Base-by-base conservation (phyloP, 2,888 invertebrate genomes). In the Urechis unicinctus region DNA sequence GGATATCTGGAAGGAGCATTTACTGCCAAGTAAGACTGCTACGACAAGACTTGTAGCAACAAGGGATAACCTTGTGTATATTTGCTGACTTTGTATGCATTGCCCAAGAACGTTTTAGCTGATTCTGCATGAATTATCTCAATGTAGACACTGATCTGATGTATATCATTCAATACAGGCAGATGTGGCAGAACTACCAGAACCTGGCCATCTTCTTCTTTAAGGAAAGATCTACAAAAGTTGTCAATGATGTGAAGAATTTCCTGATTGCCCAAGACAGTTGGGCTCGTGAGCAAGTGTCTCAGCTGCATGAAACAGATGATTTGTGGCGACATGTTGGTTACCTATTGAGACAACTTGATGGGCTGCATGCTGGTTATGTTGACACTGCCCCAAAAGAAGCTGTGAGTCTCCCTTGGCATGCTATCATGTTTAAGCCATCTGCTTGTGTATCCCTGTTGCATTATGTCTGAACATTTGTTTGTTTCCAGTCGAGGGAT, bases 331-430 rank as follows among this genome's bases (percentile, higher is more conserved):
- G 70, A 17, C 72, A 74, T 61, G 64, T 66, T 28, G 55, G 62
- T 9, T 69, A 72, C 50, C 64, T 75, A 0, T 42, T 71, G 24
- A 61, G 70, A 21, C 75, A 75, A 62, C 68, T 66, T 59, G 70
- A 72, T 63, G 75, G 75, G 5, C 60, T 73, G 0, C 60, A 66
- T 21, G 67, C 61, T 25, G 75, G 75, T 1, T 75, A 75, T 58
- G n/a, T n/a, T n/a, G n/a, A n/a, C n/a, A n/a, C n/a, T n/a, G n/a
- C n/a, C n/a, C n/a, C n/a, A 63, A 59, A 24, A 42, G 54, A 36
- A 62, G 49, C 17, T 62, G 57, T 13, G 53, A 46, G 1, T 30
- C n/a, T 24, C 24, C 30, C 17, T 51, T 46, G 53, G 56, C 52
- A 47, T 9, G 28, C 17, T 24, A 2, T 53, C 25, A 30, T 28